These are phyloP conservation scores for Julus scanicus DNA, from an alignment of 2,888 invertebrate genomes.

Conservation along the genomic window DNA sequence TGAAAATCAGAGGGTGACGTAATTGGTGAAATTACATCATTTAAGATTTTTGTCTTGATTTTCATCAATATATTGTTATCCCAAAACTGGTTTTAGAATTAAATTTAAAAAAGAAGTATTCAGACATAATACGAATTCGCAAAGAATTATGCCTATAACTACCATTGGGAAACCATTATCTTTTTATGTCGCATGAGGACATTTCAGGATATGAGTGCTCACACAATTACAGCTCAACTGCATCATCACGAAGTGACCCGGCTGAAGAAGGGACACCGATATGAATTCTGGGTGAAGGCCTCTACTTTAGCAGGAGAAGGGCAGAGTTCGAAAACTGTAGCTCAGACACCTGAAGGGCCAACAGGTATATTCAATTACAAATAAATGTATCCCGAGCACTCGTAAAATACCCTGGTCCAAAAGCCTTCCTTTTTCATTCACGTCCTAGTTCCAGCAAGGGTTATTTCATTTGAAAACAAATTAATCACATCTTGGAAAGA, in stretches of 20 bases:
- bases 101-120: no score
- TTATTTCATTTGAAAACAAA: conserved; percentile 92
- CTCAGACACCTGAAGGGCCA: conserved; percentile 57
- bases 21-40: no score
- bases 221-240: conserved; percentile 59
- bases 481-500: conserved; percentile 77
- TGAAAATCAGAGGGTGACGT: no score
- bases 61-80: no score
- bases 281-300: conserved; percentile 59
- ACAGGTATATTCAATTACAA: conserved; percentile 50
- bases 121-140: no score
- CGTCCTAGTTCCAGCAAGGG: conserved; percentile 86
- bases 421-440: background rate
- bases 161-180: conserved; percentile 45
- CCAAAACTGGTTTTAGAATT: no score
- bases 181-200: conserved; percentile 48
- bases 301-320: conserved; percentile 72
- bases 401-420: background rate
- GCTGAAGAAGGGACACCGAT: conserved; percentile 81
- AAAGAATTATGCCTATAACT: no score
- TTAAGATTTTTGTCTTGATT: no score
- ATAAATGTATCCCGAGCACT: background rate
- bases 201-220: conserved; percentile 53
- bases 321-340: conserved; percentile 56
- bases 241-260: conserved; percentile 76